Percentiles rank a stretch among this genome's conserved stretches.
Conservation (phyloP, 2,797 vertebrate species). For the Tachyglossus aculeatus region DNA sequence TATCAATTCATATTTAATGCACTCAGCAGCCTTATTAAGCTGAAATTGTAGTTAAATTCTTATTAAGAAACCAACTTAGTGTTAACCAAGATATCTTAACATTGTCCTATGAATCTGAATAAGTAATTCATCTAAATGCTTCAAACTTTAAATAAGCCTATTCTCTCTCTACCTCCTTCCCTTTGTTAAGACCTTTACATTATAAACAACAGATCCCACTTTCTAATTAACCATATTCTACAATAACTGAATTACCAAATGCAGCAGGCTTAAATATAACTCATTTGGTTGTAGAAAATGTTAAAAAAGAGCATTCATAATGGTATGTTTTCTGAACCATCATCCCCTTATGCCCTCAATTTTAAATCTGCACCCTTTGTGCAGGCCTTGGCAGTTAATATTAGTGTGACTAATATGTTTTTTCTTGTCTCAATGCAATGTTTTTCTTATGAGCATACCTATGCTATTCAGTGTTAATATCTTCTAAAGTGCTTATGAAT, state of each 20-base stretch:
- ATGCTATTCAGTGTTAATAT: too few species aligned
- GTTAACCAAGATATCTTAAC: slow-evolving; percentile 36
- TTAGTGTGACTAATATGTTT: neutral
- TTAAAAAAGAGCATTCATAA: too few species aligned
- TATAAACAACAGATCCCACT: too few species aligned
- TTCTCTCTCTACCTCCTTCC: neutral
- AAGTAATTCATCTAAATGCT: slow-evolving; percentile 17
- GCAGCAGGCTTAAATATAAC: too few species aligned
- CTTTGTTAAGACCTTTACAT: too few species aligned
- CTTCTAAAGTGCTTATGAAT: too few species aligned
- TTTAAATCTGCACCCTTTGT: too few species aligned
- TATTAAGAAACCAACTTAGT: slow-evolving; percentile 51
- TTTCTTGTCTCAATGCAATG: neutral
- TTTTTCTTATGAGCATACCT: neutral
- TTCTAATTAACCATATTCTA: too few species aligned
- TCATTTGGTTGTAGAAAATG: too few species aligned
- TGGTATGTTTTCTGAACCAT: fast-evolving
- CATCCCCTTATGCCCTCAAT: neutral
- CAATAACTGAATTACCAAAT: too few species aligned
- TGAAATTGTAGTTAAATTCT: slow-evolving; percentile 50
- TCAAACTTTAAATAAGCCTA: slow-evolving; percentile 10
- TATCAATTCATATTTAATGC: slow-evolving; percentile 56
- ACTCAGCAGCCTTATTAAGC: slow-evolving; percentile 62
- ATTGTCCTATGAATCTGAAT: slow-evolving; percentile 23
- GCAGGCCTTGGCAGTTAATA: too few species aligned